These are phyloP conservation scores for Chromis chromis DNA, from an alignment of 2,797 vertebrate species.

Conservation along the genomic window DNA sequence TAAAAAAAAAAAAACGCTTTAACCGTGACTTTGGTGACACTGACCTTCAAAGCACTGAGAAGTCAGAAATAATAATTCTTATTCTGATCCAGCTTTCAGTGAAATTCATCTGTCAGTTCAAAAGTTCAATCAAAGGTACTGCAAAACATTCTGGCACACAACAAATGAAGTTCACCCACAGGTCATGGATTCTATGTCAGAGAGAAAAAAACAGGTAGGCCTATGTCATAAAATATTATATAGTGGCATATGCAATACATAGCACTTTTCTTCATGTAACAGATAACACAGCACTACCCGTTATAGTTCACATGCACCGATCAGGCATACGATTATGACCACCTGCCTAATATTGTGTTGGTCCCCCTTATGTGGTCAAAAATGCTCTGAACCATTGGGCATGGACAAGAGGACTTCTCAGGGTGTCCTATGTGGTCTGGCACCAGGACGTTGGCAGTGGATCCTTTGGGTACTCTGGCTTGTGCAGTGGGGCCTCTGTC, in stretches of 20 bases:
- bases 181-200: constrained; percentile 9
- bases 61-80: constrained; percentile 7
- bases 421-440: no score
- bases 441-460: no score
- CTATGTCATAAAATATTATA: constrained; percentile 1
- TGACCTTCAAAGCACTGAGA: constrained; percentile 27
- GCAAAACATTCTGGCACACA: background rate
- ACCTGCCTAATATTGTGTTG: no score
- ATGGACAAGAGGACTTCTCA: no score
- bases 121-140: constrained; percentile 9
- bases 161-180: constrained; percentile 6
- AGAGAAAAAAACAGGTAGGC: background rate
- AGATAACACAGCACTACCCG: constrained; percentile 33
- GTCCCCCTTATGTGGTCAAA: no score
- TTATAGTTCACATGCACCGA: constrained; percentile 17
- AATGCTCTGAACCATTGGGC: no score
- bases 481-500: no score
- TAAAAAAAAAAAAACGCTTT: constrained; percentile 25
- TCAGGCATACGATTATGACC: no score
- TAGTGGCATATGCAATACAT: constrained; percentile 19
- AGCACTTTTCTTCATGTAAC: constrained; percentile 34
- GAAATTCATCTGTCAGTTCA: constrained; percentile 22
- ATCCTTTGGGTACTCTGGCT: no score
- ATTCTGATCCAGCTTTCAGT: constrained; percentile 11
- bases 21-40: constrained; percentile 17